Evolutionary conservation across 2,797 vertebrate species (phyloP).

Genomic region (Sebastiscus tertius): DNA sequence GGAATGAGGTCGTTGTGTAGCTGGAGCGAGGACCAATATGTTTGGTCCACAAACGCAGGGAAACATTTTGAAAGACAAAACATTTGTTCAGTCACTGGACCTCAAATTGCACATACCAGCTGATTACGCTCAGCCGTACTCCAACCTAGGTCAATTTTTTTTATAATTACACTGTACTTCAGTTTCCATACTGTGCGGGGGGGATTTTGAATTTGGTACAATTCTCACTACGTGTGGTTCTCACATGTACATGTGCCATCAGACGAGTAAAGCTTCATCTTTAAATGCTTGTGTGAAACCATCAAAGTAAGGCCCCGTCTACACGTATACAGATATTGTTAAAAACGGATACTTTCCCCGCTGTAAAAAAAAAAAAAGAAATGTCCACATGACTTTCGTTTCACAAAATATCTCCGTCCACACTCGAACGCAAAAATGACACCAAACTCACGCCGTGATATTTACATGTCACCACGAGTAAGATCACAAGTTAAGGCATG

Average conservation of each 20-base stretch:
- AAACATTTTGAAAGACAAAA: conserved; percentile 50
- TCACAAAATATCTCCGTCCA: accelerated
- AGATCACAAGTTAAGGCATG: too few relatives aligned
- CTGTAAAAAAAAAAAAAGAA: too few relatives aligned
- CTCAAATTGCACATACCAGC: conserved; percentile 4
- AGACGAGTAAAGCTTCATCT: neutral
- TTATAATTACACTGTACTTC: neutral
- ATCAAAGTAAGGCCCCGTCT: neutral
- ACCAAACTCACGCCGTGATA: too few relatives aligned
- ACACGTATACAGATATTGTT: too few relatives aligned
- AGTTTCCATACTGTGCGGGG: neutral
- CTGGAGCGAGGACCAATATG: conserved; percentile 45
- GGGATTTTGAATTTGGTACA: neutral
- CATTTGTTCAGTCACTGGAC: conserved; percentile 17
- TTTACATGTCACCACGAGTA: too few relatives aligned
- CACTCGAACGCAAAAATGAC: too few relatives aligned
- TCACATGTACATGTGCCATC: neutral
- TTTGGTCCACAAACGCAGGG: conserved; percentile 28
- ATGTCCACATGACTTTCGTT: too few relatives aligned
- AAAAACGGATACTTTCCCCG: too few relatives aligned
- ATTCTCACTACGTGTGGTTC: neutral
- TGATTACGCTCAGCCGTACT: conserved; percentile 16
- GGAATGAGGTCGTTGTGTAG: conserved; percentile 59
- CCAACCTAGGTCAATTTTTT: neutral
- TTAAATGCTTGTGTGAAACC: neutral